Percentiles rank a stretch among this genome's conserved stretches.
Conservation (phyloP, 1,140 invertebrate species). For the Drosophila triauraria region DNA sequence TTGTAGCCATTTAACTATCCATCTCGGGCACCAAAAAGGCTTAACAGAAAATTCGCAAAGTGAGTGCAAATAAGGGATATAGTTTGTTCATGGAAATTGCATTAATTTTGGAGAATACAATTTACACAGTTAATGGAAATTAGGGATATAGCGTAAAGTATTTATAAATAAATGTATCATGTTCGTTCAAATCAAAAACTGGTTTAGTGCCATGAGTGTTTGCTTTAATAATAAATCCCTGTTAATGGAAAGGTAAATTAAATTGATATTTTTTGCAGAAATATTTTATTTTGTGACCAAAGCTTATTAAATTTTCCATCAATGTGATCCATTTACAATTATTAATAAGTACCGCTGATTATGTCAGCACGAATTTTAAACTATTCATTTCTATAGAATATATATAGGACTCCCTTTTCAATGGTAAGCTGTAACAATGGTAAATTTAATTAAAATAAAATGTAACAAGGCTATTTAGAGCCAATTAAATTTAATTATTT, state of each 20-base stretch:
- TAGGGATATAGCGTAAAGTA: not conserved
- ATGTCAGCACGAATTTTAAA: not conserved
- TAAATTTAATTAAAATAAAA: too few relatives aligned
- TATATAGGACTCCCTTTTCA: too few relatives aligned
- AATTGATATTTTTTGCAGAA: not conserved
- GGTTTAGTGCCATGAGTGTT: too few relatives aligned
- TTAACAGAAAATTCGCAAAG: not conserved
- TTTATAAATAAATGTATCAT: not conserved
- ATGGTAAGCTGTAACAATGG: too few relatives aligned
- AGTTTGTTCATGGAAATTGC: not conserved
- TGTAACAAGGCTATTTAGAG: too few relatives aligned
- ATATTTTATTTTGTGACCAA: too few relatives aligned
- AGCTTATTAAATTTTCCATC: too few relatives aligned
- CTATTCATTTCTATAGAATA: too few relatives aligned
- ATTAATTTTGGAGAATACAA: not conserved
- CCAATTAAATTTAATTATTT: not conserved
- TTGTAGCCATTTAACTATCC: conserved; percentile 11
- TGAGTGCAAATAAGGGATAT: not conserved
- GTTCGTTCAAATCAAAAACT: too few relatives aligned
- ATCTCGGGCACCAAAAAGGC: not conserved
- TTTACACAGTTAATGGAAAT: conserved; percentile 1
- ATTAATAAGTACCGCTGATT: not conserved
- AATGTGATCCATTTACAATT: too few relatives aligned
- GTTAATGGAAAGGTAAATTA: not conserved
- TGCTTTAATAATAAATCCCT: too few relatives aligned